Conservation (phyloP, 1,140 invertebrate species). For the Hydropsyche tenuis region DNA sequence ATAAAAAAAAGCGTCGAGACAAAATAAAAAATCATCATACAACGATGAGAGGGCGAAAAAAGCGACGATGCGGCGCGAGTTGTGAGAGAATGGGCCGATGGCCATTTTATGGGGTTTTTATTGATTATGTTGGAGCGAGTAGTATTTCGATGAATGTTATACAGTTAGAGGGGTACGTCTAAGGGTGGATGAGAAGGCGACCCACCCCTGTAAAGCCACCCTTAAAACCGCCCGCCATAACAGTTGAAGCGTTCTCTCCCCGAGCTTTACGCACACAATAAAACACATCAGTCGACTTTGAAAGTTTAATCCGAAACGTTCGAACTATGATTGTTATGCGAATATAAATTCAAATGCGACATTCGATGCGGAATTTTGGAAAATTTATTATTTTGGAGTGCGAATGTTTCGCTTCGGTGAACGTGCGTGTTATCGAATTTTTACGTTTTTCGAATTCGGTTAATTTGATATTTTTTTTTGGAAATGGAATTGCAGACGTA, state of each 20-base stretch:
- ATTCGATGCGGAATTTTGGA: no score
- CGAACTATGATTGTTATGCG: neutral
- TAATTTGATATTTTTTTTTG: no score
- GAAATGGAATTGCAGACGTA: neutral
- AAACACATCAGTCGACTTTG: slow-evolving; percentile 31
- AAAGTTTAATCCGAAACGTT: slow-evolving; percentile 4
- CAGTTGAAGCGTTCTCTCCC: slow-evolving; percentile 1
- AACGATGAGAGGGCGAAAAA: no score
- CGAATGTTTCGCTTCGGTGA: no score
- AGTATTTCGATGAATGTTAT: slow-evolving; percentile 25
- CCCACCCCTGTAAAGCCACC: neutral
- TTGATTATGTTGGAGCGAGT: slow-evolving; percentile 26
- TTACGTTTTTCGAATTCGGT: no score
- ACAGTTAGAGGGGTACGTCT: neutral
- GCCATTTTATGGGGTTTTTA: slow-evolving; percentile 22
- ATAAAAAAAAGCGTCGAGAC: no score
- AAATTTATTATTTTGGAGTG: no score
- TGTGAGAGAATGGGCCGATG: slow-evolving; percentile 15
- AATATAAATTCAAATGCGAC: no score
- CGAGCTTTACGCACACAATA: slow-evolving; percentile 26
- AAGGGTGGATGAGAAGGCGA: neutral
- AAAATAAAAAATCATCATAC: no score
- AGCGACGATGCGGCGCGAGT: no score
- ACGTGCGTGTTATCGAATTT: no score
- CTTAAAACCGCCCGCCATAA: neutral